phyloP scores from a whole-genome alignment of 2,113 vertebrate species.

The Gymnogyps californianus region DNA sequence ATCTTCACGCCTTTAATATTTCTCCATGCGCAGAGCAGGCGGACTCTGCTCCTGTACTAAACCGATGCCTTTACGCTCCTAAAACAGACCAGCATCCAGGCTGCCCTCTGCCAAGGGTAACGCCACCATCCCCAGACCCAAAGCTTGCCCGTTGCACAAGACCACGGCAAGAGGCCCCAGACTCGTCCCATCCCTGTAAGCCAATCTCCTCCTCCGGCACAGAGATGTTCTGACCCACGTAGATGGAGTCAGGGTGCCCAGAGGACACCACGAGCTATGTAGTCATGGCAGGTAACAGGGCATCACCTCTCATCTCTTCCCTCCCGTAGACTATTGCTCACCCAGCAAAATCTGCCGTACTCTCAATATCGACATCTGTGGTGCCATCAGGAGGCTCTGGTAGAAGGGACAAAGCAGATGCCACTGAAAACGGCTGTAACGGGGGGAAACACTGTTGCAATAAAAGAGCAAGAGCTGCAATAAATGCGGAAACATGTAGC shows the following conservation, averaged over 20 bases:
- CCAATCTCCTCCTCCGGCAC: neutral
- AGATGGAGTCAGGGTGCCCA: neutral
- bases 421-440: neutral
- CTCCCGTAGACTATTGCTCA: neutral
- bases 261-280: accelerated
- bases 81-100: neutral
- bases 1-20: neutral
- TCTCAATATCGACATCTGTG: neutral
- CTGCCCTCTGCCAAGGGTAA: neutral
- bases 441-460: accelerated
- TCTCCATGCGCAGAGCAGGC: neutral
- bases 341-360: neutral
- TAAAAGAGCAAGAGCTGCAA: neutral
- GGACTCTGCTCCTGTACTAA: neutral
- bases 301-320: neutral
- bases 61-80: accelerated
- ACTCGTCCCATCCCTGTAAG: neutral
- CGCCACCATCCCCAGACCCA: neutral
- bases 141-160: neutral
- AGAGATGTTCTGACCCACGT: neutral
- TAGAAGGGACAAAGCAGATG: neutral
- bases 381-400: neutral
- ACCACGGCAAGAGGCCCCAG: neutral
- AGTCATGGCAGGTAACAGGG: accelerated
- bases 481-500: accelerated